Evolutionary conservation across 2,888 invertebrate genomes (phyloP), one percentile per base, ranked within the genome.

Genomic region (Azorinus chamasolen): DNA sequence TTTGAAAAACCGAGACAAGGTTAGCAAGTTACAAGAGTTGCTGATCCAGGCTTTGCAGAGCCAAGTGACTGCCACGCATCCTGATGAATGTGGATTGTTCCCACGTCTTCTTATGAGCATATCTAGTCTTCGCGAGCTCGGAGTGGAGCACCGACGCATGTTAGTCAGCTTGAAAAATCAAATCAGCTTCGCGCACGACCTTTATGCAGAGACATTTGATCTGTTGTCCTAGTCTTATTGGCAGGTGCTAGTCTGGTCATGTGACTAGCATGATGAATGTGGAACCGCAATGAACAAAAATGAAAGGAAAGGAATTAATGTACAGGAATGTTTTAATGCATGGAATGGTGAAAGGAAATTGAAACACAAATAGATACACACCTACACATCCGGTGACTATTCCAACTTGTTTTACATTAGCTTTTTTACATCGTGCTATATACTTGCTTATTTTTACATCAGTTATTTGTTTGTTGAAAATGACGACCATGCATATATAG

Each of bases 51-150:
- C 92, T 3, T 74, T 92, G 51, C 91, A 92, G 85, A 83, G 83
- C 6, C 90, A 91, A 76, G 90, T 92, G 32, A 81, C 83, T 10
- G 70, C 83, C 12, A 88, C 89, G 48, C 92, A 92, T 75, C 89
- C 90, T 6, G 89, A 88, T 5, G 90, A 90, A 63, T 83, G 85
- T 6, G 89, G 89, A 22, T 86, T 93, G 37, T 92, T 92, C 64
- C 92, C 92, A 5, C 89, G 92, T 5, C 87, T 93, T 2, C 89
- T 93, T 58, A 92, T 93, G 92, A 90, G 91, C 83, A 91, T 92
- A 66, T 91, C 92, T 61, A 90, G 89, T 77, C 87, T 93, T 20
- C 89, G 92, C 14, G 92, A 93, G 66, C 88, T 93, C 18, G 92
- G 91, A n/a, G 90, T 91, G 0, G 92, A 93, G 75, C 92, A 93